These are phyloP conservation scores for Halesus radiatus DNA, from an alignment of 1,140 invertebrate species.

Conservation along the genomic window DNA sequence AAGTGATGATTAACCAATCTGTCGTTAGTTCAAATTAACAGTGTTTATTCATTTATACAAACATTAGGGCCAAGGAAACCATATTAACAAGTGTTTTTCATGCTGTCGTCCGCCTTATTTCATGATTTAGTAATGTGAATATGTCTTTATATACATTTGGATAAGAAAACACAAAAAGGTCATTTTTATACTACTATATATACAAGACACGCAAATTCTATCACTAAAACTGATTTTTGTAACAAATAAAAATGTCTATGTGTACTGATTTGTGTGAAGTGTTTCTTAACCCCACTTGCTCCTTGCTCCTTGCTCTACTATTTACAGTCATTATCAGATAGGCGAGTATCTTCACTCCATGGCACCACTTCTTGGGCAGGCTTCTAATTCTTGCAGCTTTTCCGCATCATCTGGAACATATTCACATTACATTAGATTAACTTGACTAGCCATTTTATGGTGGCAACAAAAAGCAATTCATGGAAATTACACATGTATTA, in stretches of 20 bases:
- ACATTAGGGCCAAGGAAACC: constrained; percentile 45
- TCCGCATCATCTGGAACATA: constrained; percentile 38
- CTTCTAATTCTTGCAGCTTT: constrained; percentile 46
- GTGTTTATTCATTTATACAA: constrained; percentile 23
- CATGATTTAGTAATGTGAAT: constrained; percentile 22
- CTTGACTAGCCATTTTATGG: too few species aligned
- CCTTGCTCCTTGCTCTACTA: constrained; percentile 39
- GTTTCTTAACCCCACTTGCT: constrained; percentile 19
- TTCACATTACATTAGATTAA: background rate
- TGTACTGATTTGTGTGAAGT: constrained; percentile 46
- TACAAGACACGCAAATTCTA: constrained; percentile 54
- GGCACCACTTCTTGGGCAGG: constrained; percentile 49
- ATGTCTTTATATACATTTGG: constrained; percentile 41
- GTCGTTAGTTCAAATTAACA: constrained; percentile 59
- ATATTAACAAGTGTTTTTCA: constrained; percentile 49
- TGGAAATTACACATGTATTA: too few species aligned
- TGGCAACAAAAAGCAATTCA: too few species aligned
- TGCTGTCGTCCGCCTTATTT: constrained; percentile 27
- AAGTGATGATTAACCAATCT: constrained; percentile 68
- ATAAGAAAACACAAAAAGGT: constrained; percentile 49
- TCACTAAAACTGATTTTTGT: constrained; percentile 44
- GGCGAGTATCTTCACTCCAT: constrained; percentile 55
- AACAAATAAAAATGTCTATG: constrained; percentile 50
- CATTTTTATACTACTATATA: constrained; percentile 48
- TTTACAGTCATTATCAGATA: constrained; percentile 49